These are phyloP conservation scores for Lithophane semibrunnea DNA, from an alignment of 2,888 invertebrate genomes.

Conservation along the genomic window DNA sequence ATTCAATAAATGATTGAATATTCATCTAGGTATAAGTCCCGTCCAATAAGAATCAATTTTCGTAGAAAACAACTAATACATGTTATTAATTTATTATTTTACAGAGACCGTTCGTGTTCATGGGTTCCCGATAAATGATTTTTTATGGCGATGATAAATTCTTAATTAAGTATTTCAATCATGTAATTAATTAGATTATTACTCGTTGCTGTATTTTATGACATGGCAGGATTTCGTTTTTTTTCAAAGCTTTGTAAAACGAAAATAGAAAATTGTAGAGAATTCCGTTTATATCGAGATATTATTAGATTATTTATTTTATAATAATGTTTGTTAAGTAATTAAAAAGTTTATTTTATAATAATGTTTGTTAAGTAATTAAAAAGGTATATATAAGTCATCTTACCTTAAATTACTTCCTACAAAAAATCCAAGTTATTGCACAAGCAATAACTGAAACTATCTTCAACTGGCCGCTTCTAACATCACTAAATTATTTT, in stretches of 20 bases:
- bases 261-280: background rate
- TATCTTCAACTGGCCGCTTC: slow-evolving; percentile 82
- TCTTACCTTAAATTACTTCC: slow-evolving; percentile 82
- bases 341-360: slow-evolving; percentile 1
- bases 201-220: background rate
- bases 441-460: slow-evolving; percentile 86
- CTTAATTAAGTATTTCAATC: background rate
- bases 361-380: background rate
- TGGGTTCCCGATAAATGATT: slow-evolving; percentile 61
- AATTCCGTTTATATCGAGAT: background rate
- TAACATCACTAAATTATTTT: slow-evolving; percentile 83
- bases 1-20: background rate
- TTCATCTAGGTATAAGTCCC: no score
- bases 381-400: background rate
- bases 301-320: background rate
- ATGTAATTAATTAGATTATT: background rate
- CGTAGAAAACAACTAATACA: background rate
- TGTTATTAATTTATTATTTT: slow-evolving; percentile 65
- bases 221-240: background rate
- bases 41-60: slow-evolving; percentile 8
- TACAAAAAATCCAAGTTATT: slow-evolving; percentile 87
- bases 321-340: background rate
- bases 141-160: slow-evolving; percentile 4
- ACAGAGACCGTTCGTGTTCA: slow-evolving; percentile 83
- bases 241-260: slow-evolving; percentile 6